Evolutionary conservation across 2,888 invertebrate species (phyloP), one percentile per base, ranked within the genome.

Genomic region (Iphiclides podalirius): DNA sequence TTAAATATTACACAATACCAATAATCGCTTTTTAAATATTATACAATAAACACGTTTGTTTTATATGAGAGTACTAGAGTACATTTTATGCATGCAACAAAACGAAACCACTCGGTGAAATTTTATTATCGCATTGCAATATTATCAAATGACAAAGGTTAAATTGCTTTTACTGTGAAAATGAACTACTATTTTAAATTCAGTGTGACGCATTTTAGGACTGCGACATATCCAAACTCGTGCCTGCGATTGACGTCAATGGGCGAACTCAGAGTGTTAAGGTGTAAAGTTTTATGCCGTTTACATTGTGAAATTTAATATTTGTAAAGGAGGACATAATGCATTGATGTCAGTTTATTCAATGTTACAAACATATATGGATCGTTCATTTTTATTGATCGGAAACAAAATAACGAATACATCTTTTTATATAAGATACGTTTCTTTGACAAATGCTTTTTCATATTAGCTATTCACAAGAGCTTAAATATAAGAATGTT

Each of bases 191-290:
- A 28, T 23, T 43, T 48, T 23, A 17, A 20, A 23, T 31, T 1
- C 36, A 15, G 20, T 26, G 12, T 48, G 48, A 48, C 42, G 42
- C 42, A 48, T 48, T 48, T 48, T 31, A 23, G 48, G 38, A 12
- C 15, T 38, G 33, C 11, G 35, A 16, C 43, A 34, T 43, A 43
- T 33, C 42, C 42, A 33, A 37, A 23, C 12, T 38, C 17, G 42
- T 48, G 33, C 33, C 37, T 48, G 31, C 33, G 37, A 42, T 48
- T 48, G 48, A 48, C 48, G 48, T 48, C 48, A 48, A 38, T 33
- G 38, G 15, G 15, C 14, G 13, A 15, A 26, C 13, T 23, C 11
- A 2, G 11, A n/a, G 31, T 31, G 31, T 31, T 11, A n/a, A 31
- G 12, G 31, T 38, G 16, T 36, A 42, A 13, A 14, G 36, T 47